phyloP scores from a whole-genome alignment of 2,113 vertebrate species.

The Sander vitreus region DNA sequence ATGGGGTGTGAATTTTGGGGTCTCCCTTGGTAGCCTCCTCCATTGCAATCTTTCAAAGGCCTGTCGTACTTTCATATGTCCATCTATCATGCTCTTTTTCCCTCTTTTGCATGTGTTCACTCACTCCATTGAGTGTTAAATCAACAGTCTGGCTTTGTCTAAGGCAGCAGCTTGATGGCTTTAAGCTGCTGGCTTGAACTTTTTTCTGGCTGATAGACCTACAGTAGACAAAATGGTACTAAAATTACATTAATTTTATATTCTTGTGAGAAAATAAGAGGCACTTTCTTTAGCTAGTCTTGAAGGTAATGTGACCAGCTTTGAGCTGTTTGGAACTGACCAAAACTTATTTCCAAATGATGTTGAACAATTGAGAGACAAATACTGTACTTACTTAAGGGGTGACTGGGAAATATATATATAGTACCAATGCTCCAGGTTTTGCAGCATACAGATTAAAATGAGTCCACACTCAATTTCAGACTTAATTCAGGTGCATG shows the following conservation, averaged over 20 bases:
- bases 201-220: conserved; percentile 59
- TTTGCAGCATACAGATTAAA: conserved; percentile 20
- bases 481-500: neutral
- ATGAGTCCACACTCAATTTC: neutral
- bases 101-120: conserved; percentile 75
- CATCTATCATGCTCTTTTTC: conserved; percentile 77
- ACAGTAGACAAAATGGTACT: conserved; percentile 55
- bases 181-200: conserved; percentile 73
- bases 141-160: conserved; percentile 75
- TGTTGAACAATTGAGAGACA: conserved; percentile 26
- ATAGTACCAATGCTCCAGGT: neutral
- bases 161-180: conserved; percentile 73
- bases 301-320: conserved; percentile 10
- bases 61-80: conserved; percentile 71
- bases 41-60: conserved; percentile 77
- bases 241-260: conserved; percentile 60
- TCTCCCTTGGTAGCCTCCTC: conserved; percentile 74
- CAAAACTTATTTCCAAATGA: neutral
- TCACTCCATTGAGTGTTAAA: conserved; percentile 78
- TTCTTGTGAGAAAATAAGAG: conserved; percentile 40
- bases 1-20: conserved; percentile 76
- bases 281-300: conserved; percentile 15
- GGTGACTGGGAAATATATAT: neutral
- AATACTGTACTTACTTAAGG: neutral
- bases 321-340: conserved; percentile 5